Base-by-base conservation (phyloP, 2,888 invertebrate genomes). In the Eupeodes luniger region DNA sequence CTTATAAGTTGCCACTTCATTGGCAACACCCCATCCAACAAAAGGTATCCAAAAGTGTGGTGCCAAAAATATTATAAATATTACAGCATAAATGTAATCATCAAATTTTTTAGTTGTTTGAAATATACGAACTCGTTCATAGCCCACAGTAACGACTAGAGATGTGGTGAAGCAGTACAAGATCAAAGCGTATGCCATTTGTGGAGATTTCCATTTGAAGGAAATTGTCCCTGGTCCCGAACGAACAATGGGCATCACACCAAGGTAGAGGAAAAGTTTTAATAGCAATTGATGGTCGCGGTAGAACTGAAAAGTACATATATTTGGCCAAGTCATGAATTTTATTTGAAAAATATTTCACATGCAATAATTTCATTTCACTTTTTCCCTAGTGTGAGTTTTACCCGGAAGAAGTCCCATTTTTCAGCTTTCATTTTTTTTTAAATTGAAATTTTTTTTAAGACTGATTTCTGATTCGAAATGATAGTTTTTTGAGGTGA, bases 31-130 rank as follows among this genome's bases (percentile, higher is more conserved):
- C 96, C 96, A 96, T 0, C 96, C 96, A 27, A 96, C 95, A 90
- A 95, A 96, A 0, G 96, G 91, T 62, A 96, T 95, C 95, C 95
- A 96, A 92, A 96, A 96, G 91, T 96, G 96, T 0, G 96, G 96
- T 5, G 95, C 94, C 59, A 96, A 93, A 90, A 95, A 96, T 27
- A 95, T 94, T 0, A 96, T 94, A 90, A 96, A 96, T 14, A 96
- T 93, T 74, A 96, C 95, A 0, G 95, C 95, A 91, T 96, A 96
- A 90, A 96, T 96, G 90, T 96, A 96, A 90, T 96, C 96, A 91
- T 96, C 96, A 90, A 96, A 96, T 90, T 95, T 95, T 81, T 94
- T 94, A 86, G 95, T 95, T 34, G 95, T 95, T 27, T 94, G 93
- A 19, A 96, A 92, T 85, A 96, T 95, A 91, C 94, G 93, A 51